Percentiles rank a stretch among this genome's conserved stretches.
These are phyloP conservation scores for Phrynosoma blainvillii DNA, from an alignment of 2,113 vertebrate genomes.

Conservation along the genomic window DNA sequence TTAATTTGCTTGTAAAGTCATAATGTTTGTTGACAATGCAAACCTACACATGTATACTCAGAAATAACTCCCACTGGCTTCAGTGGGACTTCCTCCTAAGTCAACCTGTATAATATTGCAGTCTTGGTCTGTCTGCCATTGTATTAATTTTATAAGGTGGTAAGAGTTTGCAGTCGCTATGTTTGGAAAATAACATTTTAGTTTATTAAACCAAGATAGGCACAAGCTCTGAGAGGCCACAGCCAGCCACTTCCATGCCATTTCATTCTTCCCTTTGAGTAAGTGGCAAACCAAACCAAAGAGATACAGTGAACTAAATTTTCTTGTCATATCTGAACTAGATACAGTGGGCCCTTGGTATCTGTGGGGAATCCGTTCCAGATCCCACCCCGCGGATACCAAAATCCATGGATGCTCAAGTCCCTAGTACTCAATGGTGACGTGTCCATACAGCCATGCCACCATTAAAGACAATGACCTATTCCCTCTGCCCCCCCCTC, in stretches of 20 bases:
- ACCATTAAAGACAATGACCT: too few species aligned
- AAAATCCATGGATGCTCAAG: too few species aligned
- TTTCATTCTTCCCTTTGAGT: background rate
- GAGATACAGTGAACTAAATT: background rate
- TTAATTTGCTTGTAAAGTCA: background rate
- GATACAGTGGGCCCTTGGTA: background rate
- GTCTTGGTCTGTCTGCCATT: too few species aligned
- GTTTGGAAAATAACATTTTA: background rate
- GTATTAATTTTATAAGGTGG: background rate
- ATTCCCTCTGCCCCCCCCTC: too few species aligned
- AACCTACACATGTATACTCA: background rate
- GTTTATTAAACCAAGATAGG: background rate
- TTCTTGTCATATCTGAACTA: too few species aligned
- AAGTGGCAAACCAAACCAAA: background rate
- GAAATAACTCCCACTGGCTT: background rate
- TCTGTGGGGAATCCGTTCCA: too few species aligned
- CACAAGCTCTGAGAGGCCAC: background rate
- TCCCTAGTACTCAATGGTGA: too few species aligned
- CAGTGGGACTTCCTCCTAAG: too few species aligned
- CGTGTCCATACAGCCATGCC: too few species aligned
- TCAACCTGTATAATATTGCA: too few species aligned
- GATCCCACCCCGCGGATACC: too few species aligned
- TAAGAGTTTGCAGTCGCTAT: background rate
- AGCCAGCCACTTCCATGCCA: background rate
- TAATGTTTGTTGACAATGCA: background rate